Conservation (phyloP, 2,113 vertebrate genomes). For the Rhegmatorhina hoffmannsi region DNA sequence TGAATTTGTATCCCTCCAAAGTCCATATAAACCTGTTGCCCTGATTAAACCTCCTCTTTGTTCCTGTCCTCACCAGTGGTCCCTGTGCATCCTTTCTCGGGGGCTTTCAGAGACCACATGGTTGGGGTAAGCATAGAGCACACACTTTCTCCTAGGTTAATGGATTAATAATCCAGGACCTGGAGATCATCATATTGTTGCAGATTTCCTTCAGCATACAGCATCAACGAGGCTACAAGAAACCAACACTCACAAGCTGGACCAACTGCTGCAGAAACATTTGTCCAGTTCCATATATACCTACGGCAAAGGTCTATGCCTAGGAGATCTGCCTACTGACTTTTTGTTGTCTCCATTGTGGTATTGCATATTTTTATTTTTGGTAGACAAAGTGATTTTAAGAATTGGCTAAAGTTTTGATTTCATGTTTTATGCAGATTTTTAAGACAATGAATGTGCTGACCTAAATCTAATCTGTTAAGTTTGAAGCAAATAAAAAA, state of each 20-base stretch:
- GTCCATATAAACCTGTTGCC: too few species aligned
- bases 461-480: not conserved
- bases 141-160: too few species aligned
- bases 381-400: not conserved
- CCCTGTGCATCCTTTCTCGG: too few species aligned
- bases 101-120: too few species aligned
- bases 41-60: too few species aligned
- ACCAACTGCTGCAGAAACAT: not conserved
- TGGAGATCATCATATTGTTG: too few species aligned
- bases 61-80: too few species aligned
- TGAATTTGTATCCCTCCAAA: too few species aligned
- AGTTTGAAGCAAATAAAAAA: not conserved
- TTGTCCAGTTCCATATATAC: not conserved
- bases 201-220: too few species aligned
- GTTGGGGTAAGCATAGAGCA: too few species aligned
- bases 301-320: not conserved
- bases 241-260: not conserved
- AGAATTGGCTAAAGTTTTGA: not conserved
- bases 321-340: not conserved
- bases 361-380: not conserved
- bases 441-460: not conserved
- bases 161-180: too few species aligned
- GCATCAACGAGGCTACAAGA: too few species aligned
- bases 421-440: not conserved
- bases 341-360: not conserved